These are phyloP conservation scores for Cepaea hortensis DNA, from an alignment of 2,888 invertebrate species.

Conservation along the genomic window DNA sequence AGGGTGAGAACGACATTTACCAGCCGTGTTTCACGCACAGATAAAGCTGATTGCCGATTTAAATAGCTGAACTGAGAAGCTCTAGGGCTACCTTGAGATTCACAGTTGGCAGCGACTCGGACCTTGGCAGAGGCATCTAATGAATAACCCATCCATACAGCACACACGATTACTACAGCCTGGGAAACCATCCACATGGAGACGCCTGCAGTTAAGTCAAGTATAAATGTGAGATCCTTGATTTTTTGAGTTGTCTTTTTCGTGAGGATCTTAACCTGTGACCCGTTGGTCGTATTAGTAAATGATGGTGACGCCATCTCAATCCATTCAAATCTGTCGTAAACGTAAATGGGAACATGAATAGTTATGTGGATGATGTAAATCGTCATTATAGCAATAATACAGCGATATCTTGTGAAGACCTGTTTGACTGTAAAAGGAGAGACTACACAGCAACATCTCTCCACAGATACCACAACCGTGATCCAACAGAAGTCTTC, in stretches of 20 bases:
- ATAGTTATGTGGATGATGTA: not conserved
- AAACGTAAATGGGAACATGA: not conserved
- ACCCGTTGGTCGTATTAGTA: no score
- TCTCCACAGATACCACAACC: constrained; percentile 19
- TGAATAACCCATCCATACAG: no score
- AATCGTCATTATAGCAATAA: not conserved
- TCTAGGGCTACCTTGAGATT: not conserved
- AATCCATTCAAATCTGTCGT: not conserved
- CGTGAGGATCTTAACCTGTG: no score
- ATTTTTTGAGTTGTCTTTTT: no score
- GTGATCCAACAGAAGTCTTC: constrained; percentile 11
- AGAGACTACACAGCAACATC: constrained; percentile 21
- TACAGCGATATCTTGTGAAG: constrained; percentile 14
- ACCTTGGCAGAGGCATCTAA: constrained; percentile 1
- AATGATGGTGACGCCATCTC: not conserved
- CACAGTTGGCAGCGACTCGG: not conserved
- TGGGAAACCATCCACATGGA: no score
- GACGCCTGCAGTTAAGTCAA: no score
- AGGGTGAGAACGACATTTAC: not conserved
- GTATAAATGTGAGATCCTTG: no score
- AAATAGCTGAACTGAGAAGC: no score
- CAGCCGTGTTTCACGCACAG: not conserved
- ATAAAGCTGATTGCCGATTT: not conserved
- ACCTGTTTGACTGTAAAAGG: constrained; percentile 15
- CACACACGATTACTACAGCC: no score